Conservation (phyloP, 30 jellyfish, hydroid and myxozoan genomes). For the Euphysa ruthae region DNA sequence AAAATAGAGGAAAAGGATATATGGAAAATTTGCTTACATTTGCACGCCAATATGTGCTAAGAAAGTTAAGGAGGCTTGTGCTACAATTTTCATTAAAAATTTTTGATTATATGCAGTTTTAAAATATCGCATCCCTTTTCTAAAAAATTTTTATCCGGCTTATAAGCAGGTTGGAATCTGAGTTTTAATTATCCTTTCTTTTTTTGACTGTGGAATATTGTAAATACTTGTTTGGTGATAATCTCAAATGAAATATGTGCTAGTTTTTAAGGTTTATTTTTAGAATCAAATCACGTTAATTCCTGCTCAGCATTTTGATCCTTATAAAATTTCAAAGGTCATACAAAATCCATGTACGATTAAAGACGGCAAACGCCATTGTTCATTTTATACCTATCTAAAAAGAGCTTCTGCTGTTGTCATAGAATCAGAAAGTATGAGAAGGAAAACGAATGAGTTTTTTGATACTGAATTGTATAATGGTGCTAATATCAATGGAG, state of each 20-base stretch:
- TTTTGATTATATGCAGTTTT: too few relatives aligned
- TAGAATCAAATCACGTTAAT: conserved; percentile 47
- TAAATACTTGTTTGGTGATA: background rate
- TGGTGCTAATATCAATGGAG: conserved; percentile 47
- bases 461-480: conserved; percentile 29
- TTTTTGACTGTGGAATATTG: background rate
- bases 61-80: too few relatives aligned
- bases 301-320: conserved; percentile 34
- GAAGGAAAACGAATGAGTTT: conserved; percentile 13
- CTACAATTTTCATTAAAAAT: too few relatives aligned
- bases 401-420: conserved; percentile 24
- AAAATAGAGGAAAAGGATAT: too few relatives aligned
- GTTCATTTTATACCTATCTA: conserved; percentile 39
- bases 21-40: too few relatives aligned
- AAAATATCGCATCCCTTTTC: too few relatives aligned
- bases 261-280: background rate
- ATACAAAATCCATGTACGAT: conserved; percentile 51
- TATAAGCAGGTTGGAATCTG: too few relatives aligned
- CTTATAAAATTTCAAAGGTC: conserved; percentile 8
- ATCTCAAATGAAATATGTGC: background rate
- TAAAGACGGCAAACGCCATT: conserved; percentile 3
- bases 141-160: too few relatives aligned
- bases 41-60: too few relatives aligned
- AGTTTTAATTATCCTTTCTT: too few relatives aligned
- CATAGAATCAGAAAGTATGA: conserved; percentile 46